A percentile compares a stretch with the other conserved stretches of the same genome.
Evolutionary conservation across 2,888 invertebrate genomes (phyloP).

Genomic region (Clostera curtula): DNA sequence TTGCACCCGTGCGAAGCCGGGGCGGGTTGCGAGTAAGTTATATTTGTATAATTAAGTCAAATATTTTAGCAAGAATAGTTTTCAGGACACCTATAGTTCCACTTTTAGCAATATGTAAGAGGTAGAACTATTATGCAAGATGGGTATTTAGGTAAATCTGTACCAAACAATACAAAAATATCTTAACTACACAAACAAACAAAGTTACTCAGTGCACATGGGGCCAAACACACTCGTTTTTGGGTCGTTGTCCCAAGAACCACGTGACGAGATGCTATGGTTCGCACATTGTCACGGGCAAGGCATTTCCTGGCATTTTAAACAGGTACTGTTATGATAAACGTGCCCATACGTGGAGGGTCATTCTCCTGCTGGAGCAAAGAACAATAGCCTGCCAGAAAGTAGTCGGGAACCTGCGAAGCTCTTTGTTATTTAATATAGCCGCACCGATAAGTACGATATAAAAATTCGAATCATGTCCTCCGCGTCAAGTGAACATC

Average conservation of each 20-base stretch:
- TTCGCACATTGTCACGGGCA: constrained; percentile 32
- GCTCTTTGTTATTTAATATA: constrained; percentile 55
- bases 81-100: too few relatives aligned
- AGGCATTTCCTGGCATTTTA: constrained; percentile 50
- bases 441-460: constrained; percentile 47
- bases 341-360: constrained; percentile 49
- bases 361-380: constrained; percentile 53
- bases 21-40: too few relatives aligned
- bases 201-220: too few relatives aligned
- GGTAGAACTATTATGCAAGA: too few relatives aligned
- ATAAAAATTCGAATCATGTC: constrained; percentile 66
- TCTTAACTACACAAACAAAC: too few relatives aligned
- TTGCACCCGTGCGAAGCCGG: too few relatives aligned
- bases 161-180: too few relatives aligned
- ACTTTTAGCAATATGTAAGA: too few relatives aligned
- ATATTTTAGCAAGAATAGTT: too few relatives aligned
- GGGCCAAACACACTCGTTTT: too few relatives aligned
- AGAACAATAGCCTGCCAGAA: constrained; percentile 61
- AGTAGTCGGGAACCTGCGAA: constrained; percentile 46
- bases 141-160: too few relatives aligned
- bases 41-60: too few relatives aligned
- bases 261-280: constrained; percentile 31
- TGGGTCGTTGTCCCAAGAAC: constrained; percentile 36
- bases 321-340: constrained; percentile 51
- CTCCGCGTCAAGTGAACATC: constrained; percentile 39